A percentile compares a stretch with the other conserved stretches of the same genome.
These are phyloP conservation scores for Steromphala cineraria DNA, from an alignment of 2,888 invertebrate genomes.

Conservation along the genomic window DNA sequence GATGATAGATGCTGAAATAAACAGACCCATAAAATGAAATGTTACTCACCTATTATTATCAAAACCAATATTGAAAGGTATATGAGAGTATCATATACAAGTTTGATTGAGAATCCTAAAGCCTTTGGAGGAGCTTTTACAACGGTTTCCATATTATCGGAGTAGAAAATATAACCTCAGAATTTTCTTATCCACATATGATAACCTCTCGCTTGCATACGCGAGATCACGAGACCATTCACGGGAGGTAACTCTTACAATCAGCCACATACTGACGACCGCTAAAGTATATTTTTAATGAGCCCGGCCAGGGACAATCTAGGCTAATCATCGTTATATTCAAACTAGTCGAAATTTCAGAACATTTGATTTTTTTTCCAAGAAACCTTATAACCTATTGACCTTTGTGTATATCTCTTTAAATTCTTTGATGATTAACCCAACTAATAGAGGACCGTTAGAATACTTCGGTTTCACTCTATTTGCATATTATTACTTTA, in stretches of 20 bases:
- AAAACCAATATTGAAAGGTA: neutral
- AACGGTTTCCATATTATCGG: neutral
- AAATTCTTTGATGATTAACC: too few species aligned
- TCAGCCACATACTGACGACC: neutral
- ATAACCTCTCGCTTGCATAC: neutral
- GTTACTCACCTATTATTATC: slow-evolving; percentile 12
- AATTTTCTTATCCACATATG: neutral
- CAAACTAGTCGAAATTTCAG: too few species aligned
- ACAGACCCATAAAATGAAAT: neutral
- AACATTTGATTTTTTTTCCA: too few species aligned
- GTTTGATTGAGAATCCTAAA: slow-evolving; percentile 1
- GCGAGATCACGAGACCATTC: neutral
- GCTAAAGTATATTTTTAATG: neutral
- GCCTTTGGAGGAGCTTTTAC: slow-evolving; percentile 7
- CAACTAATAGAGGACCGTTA: too few species aligned
- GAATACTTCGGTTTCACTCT: too few species aligned
- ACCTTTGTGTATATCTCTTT: too few species aligned
- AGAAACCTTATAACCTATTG: too few species aligned
- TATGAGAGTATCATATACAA: slow-evolving; percentile 19
- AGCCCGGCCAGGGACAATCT: too few species aligned
- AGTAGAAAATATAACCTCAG: neutral
- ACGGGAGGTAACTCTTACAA: neutral
- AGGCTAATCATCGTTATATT: too few species aligned
- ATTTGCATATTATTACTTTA: too few species aligned
- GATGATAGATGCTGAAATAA: neutral